Percentiles rank a stretch among this genome's conserved stretches.
Conservation (phyloP, 2,113 vertebrate species). For the Raja brachyura region DNA sequence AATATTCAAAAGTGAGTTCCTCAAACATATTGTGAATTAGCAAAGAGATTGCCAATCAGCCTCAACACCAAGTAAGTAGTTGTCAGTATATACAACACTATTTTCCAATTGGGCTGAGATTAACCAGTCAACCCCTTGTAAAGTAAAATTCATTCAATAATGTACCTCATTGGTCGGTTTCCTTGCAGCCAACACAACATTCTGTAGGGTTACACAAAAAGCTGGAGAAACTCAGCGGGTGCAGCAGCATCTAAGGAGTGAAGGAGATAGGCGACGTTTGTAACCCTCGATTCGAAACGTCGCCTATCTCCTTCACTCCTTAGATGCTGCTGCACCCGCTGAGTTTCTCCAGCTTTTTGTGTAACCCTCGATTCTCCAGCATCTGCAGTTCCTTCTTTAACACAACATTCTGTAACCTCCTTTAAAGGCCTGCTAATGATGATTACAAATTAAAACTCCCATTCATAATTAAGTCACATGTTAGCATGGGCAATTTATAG, state of each 20-base stretch:
- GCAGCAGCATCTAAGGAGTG: too few relatives aligned
- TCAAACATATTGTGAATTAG: background rate
- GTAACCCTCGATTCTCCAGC: too few relatives aligned
- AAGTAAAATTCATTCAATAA: background rate
- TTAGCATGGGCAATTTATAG: background rate
- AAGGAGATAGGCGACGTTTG: too few relatives aligned
- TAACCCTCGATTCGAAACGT: too few relatives aligned
- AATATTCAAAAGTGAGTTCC: too few relatives aligned
- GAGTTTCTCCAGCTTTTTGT: too few relatives aligned
- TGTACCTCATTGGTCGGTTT: too few relatives aligned
- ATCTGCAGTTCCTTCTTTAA: too few relatives aligned
- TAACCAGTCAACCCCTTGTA: background rate
- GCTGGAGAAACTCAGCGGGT: too few relatives aligned
- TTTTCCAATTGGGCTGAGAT: background rate
- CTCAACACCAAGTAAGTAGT: background rate
- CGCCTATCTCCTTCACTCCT: too few relatives aligned
- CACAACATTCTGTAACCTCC: background rate
- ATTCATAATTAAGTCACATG: background rate
- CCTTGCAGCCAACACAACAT: background rate
- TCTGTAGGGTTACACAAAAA: too few relatives aligned
- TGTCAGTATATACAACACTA: background rate
- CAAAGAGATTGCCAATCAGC: background rate
- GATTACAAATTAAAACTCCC: background rate
- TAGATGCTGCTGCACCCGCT: too few relatives aligned
- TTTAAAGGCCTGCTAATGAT: background rate